Percentiles rank a stretch among this genome's conserved stretches.
Evolutionary conservation across 2,113 vertebrate genomes (phyloP).

Genomic region (Dermatemys mawii): DNA sequence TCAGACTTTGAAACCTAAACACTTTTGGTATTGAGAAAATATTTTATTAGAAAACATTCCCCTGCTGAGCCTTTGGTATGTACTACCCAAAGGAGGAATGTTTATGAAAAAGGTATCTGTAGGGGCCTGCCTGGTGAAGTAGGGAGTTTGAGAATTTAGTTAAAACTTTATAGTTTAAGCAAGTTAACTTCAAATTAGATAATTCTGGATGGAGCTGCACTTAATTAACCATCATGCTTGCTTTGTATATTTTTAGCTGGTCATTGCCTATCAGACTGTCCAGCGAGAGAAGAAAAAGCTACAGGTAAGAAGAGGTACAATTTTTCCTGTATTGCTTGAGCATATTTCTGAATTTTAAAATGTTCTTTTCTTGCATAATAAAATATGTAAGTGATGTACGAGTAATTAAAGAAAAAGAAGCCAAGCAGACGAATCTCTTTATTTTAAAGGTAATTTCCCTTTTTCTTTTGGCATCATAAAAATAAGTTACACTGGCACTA

Average conservation of each 20-base stretch:
- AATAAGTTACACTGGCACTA: neutral
- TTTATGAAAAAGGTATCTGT: neutral
- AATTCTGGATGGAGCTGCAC: neutral
- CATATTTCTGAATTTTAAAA: neutral
- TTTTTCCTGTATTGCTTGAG: neutral
- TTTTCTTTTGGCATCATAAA: neutral
- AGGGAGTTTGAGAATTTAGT: neutral
- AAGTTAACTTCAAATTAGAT: neutral
- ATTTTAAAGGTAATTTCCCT: neutral
- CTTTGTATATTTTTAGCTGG: conserved; percentile 83
- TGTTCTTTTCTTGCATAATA: neutral
- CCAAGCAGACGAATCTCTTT: neutral
- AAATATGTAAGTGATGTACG: neutral
- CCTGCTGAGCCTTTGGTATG: neutral
- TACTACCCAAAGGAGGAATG: neutral
- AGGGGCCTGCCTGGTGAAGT: neutral
- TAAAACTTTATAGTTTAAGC: neutral
- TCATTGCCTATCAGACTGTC: conserved; percentile 88
- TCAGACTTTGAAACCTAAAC: neutral
- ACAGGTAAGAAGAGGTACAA: conserved; percentile 81
- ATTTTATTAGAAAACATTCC: neutral
- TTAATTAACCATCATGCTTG: neutral
- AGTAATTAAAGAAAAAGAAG: neutral
- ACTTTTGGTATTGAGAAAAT: neutral
- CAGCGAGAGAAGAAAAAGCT: conserved; percentile 96